Evolutionary conservation across 2,113 vertebrate species (phyloP).

Genomic region (Pelecanus crispus): DNA sequence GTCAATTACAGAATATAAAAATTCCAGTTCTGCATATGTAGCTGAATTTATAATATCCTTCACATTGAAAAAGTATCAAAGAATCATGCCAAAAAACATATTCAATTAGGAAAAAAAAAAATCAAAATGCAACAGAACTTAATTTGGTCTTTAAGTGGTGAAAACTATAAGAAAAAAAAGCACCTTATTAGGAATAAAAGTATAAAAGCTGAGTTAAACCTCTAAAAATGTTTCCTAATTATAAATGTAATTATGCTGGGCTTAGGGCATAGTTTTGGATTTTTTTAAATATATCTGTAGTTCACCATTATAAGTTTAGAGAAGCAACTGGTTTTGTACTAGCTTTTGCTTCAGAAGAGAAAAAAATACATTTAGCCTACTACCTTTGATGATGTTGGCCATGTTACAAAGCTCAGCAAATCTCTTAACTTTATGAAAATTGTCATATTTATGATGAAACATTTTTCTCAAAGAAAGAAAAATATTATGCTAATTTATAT

Average conservation of each 20-base stretch:
- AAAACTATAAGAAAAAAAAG: neutral
- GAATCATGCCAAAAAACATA: accelerated
- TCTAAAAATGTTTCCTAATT: neutral
- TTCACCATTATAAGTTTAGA: neutral
- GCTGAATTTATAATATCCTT: neutral
- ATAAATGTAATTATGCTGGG: neutral
- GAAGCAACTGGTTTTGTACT: neutral
- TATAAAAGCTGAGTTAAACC: neutral
- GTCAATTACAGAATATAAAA: neutral
- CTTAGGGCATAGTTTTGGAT: neutral
- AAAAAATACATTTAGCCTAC: neutral
- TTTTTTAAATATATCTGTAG: neutral
- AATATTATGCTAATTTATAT: neutral
- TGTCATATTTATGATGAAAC: neutral
- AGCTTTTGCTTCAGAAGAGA: neutral
- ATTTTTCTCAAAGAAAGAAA: neutral
- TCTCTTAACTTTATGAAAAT: neutral
- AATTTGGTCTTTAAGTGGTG: neutral
- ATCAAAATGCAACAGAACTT: neutral
- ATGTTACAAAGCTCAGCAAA: neutral
- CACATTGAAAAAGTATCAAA: neutral
- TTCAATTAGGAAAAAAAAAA: neutral
- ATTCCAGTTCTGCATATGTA: neutral
- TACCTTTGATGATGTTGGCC: neutral
- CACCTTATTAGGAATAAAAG: neutral